Evolutionary conservation across 2,888 invertebrate species (phyloP).

Genomic region (Megastigmus dorsalis): DNA sequence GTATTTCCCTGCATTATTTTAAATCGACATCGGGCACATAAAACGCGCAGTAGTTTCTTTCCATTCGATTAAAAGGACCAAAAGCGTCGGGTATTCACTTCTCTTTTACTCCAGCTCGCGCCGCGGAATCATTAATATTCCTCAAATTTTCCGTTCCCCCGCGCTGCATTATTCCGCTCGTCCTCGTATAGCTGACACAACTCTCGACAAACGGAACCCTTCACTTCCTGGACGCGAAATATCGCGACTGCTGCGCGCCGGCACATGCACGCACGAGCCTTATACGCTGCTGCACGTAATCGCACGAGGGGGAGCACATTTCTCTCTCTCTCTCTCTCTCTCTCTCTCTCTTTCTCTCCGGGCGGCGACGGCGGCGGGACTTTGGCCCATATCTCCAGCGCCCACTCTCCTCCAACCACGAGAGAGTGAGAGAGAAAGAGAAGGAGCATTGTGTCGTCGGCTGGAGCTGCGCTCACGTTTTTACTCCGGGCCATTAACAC

Average conservation of each 20-base stretch:
- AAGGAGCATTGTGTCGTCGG: conserved; percentile 67
- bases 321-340: conserved; percentile 24
- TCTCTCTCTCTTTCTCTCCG: conserved; percentile 19
- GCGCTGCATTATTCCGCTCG: too few relatives aligned
- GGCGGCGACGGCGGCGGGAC: conserved; percentile 1
- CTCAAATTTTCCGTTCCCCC: conserved; percentile 7
- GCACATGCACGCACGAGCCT: too few relatives aligned
- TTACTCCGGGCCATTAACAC: conserved; percentile 69
- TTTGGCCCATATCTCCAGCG: conserved; percentile 69
- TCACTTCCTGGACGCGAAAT: conserved; percentile 45
- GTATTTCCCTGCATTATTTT: too few relatives aligned
- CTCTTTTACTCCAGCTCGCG: too few relatives aligned
- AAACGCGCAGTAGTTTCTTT: too few relatives aligned
- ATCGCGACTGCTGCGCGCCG: conserved; percentile 27
- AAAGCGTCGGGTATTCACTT: too few relatives aligned
- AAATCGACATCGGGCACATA: too few relatives aligned
- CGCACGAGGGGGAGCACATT: conserved; percentile 7
- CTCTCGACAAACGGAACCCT: conserved; percentile 28
- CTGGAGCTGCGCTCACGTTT: conserved; percentile 57
- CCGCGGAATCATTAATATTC: conserved; percentile 9
- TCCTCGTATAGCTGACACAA: conserved; percentile 11
- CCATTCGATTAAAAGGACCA: too few relatives aligned
- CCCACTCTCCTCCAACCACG: conserved; percentile 67
- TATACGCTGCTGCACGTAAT: too few relatives aligned
- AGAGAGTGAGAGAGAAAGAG: too few relatives aligned